Evolutionary conservation across 2,888 invertebrate species (phyloP).

Genomic region (Tetragnatha montana): DNA sequence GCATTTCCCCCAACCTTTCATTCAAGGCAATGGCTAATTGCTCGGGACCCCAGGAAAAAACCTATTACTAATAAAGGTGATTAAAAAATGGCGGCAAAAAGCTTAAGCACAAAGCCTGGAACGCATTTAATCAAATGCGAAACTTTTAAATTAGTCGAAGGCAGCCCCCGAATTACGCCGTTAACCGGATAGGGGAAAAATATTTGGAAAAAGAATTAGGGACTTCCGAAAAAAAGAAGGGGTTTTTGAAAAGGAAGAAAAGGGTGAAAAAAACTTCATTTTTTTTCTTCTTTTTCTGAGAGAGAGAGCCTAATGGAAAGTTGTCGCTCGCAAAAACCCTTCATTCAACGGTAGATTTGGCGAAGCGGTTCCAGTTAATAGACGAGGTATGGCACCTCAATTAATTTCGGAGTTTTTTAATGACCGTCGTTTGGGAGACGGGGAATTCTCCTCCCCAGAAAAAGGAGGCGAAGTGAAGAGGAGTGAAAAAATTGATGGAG

Average conservation of each 20-base stretch:
- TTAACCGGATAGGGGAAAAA: constrained; percentile 53
- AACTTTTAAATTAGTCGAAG: constrained; percentile 58
- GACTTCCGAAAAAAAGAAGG: background rate
- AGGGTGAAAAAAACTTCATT: constrained; percentile 39
- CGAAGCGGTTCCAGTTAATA: constrained; percentile 64
- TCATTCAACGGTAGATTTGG: constrained; percentile 56
- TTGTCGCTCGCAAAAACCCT: constrained; percentile 59
- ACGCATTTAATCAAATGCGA: constrained; percentile 69
- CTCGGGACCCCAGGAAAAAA: constrained; percentile 27
- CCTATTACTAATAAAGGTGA: constrained; percentile 66
- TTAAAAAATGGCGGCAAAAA: constrained; percentile 54
- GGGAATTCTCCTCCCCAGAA: constrained; percentile 48
- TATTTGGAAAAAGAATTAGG: too few species aligned
- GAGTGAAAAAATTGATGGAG: constrained; percentile 66
- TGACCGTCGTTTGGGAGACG: constrained; percentile 61
- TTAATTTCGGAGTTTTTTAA: constrained; percentile 68
- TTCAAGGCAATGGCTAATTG: constrained; percentile 38
- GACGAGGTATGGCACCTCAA: constrained; percentile 66
- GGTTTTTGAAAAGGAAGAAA: constrained; percentile 28
- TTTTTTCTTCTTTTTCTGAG: constrained; percentile 53
- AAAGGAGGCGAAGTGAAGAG: constrained; percentile 25
- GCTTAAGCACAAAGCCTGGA: constrained; percentile 47
- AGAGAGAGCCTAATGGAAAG: constrained; percentile 60
- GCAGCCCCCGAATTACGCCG: constrained; percentile 57
- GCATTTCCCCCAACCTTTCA: constrained; percentile 32